Conservation (phyloP, 1,140 invertebrate genomes). For the Wiebesia pumilae region DNA sequence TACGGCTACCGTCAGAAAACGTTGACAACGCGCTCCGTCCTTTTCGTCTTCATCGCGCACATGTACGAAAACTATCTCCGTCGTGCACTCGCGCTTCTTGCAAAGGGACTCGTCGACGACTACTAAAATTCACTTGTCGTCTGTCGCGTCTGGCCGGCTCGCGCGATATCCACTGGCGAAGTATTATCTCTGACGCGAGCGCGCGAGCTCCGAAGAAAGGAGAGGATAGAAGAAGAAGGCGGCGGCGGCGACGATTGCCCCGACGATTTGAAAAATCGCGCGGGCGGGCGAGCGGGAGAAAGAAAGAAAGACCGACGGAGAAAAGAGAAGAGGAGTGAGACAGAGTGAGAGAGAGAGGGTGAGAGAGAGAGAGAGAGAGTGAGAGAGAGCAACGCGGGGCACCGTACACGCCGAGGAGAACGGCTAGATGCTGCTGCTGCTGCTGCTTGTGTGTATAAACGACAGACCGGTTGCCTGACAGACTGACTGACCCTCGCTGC, state of each 20-base stretch:
- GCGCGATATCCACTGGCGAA: slow-evolving; percentile 42
- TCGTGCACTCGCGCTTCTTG: background rate
- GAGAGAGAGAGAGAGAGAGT: background rate
- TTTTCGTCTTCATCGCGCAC: slow-evolving; percentile 1
- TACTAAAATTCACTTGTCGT: slow-evolving; percentile 20
- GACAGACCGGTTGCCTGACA: slow-evolving; percentile 75
- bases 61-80: background rate
- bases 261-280: slow-evolving; percentile 63
- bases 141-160: slow-evolving; percentile 35
- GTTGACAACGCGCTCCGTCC: background rate
- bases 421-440: slow-evolving; percentile 23
- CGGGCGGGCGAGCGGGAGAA: slow-evolving; percentile 49
- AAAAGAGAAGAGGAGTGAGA: background rate
- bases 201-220: slow-evolving; percentile 41
- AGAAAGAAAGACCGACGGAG: slow-evolving; percentile 56
- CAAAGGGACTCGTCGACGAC: background rate
- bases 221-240: slow-evolving; percentile 20
- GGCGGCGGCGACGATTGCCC: slow-evolving; percentile 50
- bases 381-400: background rate
- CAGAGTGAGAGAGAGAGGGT: slow-evolving; percentile 51
- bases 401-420: background rate
- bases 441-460: slow-evolving; percentile 30
- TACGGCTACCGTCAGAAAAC: background rate
- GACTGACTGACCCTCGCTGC: slow-evolving; percentile 72
- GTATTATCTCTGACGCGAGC: slow-evolving; percentile 41